Evolutionary conservation across 2,888 invertebrate species (phyloP).

Genomic region (Drosophila paranaensis): DNA sequence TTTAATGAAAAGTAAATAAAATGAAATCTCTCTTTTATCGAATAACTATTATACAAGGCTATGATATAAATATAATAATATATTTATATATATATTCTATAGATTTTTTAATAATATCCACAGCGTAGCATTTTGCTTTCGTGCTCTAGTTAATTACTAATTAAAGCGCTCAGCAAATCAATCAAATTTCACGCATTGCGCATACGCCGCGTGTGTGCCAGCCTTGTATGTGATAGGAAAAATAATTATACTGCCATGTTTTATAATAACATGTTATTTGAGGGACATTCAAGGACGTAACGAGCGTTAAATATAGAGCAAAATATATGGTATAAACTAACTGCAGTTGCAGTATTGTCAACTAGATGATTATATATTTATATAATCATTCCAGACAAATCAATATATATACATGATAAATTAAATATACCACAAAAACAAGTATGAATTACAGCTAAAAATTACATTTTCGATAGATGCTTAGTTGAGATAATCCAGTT

Average conservation of each 20-base stretch:
- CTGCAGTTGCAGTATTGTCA: not conserved
- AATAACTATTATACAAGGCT: not conserved
- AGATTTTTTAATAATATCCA: not conserved
- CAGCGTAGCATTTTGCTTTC: conserved; percentile 1
- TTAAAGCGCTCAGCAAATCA: conserved; percentile 30
- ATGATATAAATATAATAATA: not conserved
- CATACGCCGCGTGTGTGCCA: conserved; percentile 44
- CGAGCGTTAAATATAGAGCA: not conserved
- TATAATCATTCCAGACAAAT: not conserved
- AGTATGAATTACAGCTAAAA: not conserved
- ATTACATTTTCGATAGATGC: not conserved
- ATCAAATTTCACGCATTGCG: conserved; percentile 43
- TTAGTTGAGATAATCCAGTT: not conserved
- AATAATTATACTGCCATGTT: not conserved
- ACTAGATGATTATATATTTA: not conserved
- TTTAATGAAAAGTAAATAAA: not conserved
- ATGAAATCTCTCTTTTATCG: not conserved
- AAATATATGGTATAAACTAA: too few relatives aligned
- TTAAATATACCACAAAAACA: not conserved
- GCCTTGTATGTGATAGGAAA: not conserved
- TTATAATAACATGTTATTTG: conserved; percentile 23
- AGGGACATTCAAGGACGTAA: conserved; percentile 44
- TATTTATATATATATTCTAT: not conserved
- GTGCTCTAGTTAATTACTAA: conserved; percentile 10
- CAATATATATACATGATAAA: not conserved